Conservation (phyloP, 1,140 invertebrate genomes). For the Pomacea maculata region DNA sequence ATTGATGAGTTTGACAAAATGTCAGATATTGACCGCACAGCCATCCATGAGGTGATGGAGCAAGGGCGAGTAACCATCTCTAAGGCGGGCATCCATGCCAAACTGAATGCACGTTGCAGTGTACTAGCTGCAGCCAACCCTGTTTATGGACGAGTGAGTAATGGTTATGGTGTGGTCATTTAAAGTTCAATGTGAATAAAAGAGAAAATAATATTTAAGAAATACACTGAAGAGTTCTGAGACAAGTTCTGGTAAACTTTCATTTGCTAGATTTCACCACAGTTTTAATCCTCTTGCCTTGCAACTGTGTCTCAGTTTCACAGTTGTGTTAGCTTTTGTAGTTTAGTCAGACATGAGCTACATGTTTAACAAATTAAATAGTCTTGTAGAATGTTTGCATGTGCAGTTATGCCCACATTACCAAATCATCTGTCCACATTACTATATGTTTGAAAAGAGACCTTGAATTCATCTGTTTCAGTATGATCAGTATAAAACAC, state of each 20-base stretch:
- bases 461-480: constrained; percentile 63
- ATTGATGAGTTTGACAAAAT: constrained; percentile 99
- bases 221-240: too few species aligned
- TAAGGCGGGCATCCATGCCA: constrained; percentile 98
- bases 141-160: constrained; percentile 91
- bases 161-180: neutral
- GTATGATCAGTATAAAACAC: constrained; percentile 99
- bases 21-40: constrained; percentile 99
- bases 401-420: neutral
- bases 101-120: constrained; percentile 96
- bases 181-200: neutral
- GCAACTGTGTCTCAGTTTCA: too few species aligned
- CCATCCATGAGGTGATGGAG: constrained; percentile 95
- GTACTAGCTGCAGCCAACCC: constrained; percentile 99
- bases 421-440: neutral
- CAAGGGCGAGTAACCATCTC: constrained; percentile 91
- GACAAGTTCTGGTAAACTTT: too few species aligned
- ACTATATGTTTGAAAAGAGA: neutral
- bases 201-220: neutral
- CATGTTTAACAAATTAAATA: too few species aligned
- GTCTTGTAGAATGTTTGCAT: too few species aligned
- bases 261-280: too few species aligned
- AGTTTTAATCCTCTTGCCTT: too few species aligned
- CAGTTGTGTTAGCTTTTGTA: too few species aligned
- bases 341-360: too few species aligned